phyloP scores from a whole-genome alignment of 2,113 vertebrate genomes.

The Vulpes ferrilata region DNA sequence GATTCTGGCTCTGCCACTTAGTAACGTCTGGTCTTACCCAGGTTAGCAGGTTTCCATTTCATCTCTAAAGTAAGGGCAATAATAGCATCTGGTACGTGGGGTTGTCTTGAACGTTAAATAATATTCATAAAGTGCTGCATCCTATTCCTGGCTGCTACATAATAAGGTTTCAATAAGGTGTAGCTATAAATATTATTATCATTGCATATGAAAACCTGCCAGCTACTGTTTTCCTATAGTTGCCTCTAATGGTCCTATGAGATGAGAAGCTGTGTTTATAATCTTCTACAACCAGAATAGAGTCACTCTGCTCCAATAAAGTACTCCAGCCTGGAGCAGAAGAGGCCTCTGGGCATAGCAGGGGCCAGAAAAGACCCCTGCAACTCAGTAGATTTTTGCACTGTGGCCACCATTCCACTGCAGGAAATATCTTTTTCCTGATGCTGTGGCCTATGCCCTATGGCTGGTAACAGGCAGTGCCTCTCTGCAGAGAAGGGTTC shows the following conservation, averaged over 20 bases:
- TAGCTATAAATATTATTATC: background rate
- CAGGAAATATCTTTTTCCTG: background rate
- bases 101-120: background rate
- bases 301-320: background rate
- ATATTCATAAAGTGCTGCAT: background rate
- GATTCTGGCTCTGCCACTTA: background rate
- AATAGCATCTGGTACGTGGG: background rate
- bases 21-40: background rate
- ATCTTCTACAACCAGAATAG: background rate
- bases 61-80: background rate
- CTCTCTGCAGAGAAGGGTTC: background rate
- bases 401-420: rapidly evolving
- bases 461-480: background rate
- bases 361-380: background rate
- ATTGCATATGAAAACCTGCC: background rate
- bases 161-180: background rate
- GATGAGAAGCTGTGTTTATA: background rate
- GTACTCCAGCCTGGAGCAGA: background rate
- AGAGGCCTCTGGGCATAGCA: background rate
- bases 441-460: background rate
- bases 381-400: background rate
- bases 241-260: background rate
- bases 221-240: background rate
- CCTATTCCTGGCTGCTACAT: background rate
- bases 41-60: background rate